Evolutionary conservation across 2,888 invertebrate species (phyloP).

Genomic region (Chalcosyrphus nemorum): DNA sequence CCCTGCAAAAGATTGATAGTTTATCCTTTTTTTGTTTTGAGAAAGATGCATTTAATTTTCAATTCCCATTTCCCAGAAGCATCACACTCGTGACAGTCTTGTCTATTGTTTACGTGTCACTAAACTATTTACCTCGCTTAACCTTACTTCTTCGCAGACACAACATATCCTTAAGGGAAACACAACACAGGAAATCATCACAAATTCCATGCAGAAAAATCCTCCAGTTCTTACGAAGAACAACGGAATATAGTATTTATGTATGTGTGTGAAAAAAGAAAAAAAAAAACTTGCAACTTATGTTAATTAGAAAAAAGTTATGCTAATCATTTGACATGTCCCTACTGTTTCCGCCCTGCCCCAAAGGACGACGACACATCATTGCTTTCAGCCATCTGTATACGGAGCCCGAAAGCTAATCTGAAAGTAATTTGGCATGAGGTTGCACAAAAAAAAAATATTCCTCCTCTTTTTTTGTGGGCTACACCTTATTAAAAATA

Average conservation of each 20-base stretch:
- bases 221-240: neutral
- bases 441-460: conserved; percentile 22
- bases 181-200: conserved; percentile 1
- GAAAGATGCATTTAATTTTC: neutral
- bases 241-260: neutral
- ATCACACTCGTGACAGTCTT: too few relatives aligned
- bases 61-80: too few relatives aligned
- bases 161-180: neutral
- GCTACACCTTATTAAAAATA: conserved; percentile 57
- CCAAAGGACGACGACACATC: conserved; percentile 32
- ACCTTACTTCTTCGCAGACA: neutral
- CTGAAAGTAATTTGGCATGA: conserved; percentile 65
- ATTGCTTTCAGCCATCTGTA: conserved; percentile 37
- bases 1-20: too few relatives aligned
- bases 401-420: conserved; percentile 53
- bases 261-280: conserved; percentile 14
- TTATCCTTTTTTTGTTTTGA: too few relatives aligned
- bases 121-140: neutral
- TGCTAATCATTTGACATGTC: conserved; percentile 53
- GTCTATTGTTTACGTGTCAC: neutral
- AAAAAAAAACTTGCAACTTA: conserved; percentile 24
- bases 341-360: neutral
- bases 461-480: neutral
- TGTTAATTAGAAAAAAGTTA: conserved; percentile 62
- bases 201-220: neutral